These are phyloP conservation scores for Matsumyia berberina DNA, from an alignment of 2,888 invertebrate species.

Conservation along the genomic window DNA sequence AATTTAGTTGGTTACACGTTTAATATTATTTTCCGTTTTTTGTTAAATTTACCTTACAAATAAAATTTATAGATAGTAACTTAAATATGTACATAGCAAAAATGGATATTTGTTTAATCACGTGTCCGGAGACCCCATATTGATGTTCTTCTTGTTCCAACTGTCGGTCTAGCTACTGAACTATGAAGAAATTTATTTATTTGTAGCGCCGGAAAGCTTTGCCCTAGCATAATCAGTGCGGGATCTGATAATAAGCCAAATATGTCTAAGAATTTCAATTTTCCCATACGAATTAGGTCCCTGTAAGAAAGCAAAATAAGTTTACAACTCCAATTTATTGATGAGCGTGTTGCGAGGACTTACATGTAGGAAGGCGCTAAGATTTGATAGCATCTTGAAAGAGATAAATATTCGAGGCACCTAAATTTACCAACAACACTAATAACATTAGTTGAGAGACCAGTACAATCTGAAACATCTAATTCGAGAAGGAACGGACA, in stretches of 20 bases:
- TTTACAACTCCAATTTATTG: neutral
- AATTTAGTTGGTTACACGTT: conserved; percentile 14
- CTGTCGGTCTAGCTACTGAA: conserved; percentile 95
- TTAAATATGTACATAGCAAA: conserved; percentile 48
- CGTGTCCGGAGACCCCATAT: conserved; percentile 95
- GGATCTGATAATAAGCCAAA: conserved; percentile 90
- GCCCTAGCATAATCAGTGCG: conserved; percentile 85
- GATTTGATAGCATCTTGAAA: conserved; percentile 93
- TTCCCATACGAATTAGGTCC: conserved; percentile 87
- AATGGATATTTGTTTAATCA: conserved; percentile 85
- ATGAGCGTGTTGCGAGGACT: conserved; percentile 81
- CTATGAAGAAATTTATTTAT: conserved; percentile 92
- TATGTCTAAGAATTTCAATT: conserved; percentile 91
- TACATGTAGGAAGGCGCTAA: conserved; percentile 89
- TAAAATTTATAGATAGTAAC: conserved; percentile 38
- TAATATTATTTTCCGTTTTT: conserved; percentile 19
- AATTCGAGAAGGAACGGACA: conserved; percentile 92
- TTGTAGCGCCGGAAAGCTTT: conserved; percentile 86
- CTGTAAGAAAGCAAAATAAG: conserved; percentile 80
- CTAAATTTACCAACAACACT: conserved; percentile 86
- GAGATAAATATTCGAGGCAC: conserved; percentile 90
- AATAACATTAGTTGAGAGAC: conserved; percentile 87
- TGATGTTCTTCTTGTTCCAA: conserved; percentile 93
- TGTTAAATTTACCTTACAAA: conserved; percentile 53
- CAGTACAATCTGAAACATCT: conserved; percentile 94